Conservation (phyloP, 2,888 invertebrate genomes). For the Drosophila maculinotata region DNA sequence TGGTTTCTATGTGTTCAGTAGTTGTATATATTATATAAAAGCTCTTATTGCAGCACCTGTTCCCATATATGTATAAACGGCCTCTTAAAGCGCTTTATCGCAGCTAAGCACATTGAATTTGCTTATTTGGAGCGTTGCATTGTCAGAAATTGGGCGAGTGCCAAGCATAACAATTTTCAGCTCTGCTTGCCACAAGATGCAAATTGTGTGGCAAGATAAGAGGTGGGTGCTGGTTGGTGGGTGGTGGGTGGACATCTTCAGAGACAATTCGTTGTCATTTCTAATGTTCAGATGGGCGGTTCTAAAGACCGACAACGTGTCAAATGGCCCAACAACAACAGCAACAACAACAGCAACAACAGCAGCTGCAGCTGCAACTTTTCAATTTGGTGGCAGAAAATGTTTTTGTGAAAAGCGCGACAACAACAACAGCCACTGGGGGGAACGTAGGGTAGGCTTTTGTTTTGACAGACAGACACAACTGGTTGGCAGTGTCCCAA, state of each 20-base stretch:
- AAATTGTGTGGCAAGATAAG: slow-evolving; percentile 17
- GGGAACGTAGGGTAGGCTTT: background rate
- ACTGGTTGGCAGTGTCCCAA: too few relatives aligned
- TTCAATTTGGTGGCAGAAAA: slow-evolving; percentile 12
- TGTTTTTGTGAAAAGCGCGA: slow-evolving; percentile 10
- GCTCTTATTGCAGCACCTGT: too few relatives aligned
- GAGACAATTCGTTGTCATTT: slow-evolving; percentile 27
- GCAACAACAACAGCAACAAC: slow-evolving; percentile 16
- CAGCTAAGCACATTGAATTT: background rate
- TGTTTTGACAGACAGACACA: slow-evolving; percentile 6
- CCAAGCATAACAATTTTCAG: slow-evolving; percentile 25
- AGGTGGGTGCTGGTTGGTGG: too few relatives aligned
- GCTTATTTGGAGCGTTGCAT: slow-evolving; percentile 18
- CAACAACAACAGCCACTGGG: background rate
- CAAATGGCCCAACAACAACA: too few relatives aligned
- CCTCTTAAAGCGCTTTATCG: slow-evolving; percentile 1
- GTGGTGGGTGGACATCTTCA: background rate
- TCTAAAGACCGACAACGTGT: slow-evolving; percentile 52
- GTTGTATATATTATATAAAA: too few relatives aligned
- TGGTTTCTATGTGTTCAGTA: too few relatives aligned
- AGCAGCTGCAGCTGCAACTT: slow-evolving; percentile 5
- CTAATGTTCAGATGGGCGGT: slow-evolving; percentile 37
- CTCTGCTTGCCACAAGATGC: slow-evolving; percentile 20
- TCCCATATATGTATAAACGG: background rate
- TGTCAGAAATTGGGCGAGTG: slow-evolving; percentile 28